Base-by-base conservation (phyloP, 2,113 vertebrate genomes). In the Rhinogobius similis region DNA sequence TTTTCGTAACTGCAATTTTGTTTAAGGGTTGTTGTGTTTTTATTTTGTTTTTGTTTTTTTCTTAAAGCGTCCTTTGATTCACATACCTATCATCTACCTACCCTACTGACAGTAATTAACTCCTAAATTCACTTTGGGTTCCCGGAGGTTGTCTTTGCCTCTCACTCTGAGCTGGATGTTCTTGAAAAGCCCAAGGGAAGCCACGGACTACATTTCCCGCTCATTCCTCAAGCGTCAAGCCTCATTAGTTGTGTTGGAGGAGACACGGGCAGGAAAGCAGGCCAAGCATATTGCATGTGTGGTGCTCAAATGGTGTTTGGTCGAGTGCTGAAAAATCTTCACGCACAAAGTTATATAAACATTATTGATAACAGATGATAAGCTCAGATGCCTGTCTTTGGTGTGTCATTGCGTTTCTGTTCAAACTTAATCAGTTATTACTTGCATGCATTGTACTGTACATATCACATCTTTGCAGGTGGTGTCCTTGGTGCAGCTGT, bases 401-500 rank as follows among this genome's bases (percentile, higher is more conserved):
- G 29, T 24, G 13, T 44, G 26, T 69, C 38, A 61, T 61, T 32
- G 20, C 58, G 18, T 10, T 20, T 32, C 32, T 61, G 29, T 61
- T 38, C 29, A 61, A 20, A 36, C 58, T 10, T 61, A 61, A 61
- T 61, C 58, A 36, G 29, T 61, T 61, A 36, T 36, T 61, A 36
- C 29, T 43, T 24, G n/a, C 23, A 43, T 63, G 39, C 39, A 26
- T 63, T 21, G 20, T 43, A 63, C 43, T 63, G 62, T 63, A 21
- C 38, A 63, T 21, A 43, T 24, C 20, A 24, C 43, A 11, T 68
- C 24, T 46, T 52, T 77, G 43, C 89, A 99, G 98, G 94, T 99
- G 72, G 94, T 96, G 26, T 97, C 96, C 67, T 86, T 99, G 87
- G 96, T 94, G 75, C 97, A 99, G 90, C 89, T 99, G 78, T 94